phyloP scores from a whole-genome alignment of 1,140 invertebrate genomes.

The Stegodyphus dumicola region DNA sequence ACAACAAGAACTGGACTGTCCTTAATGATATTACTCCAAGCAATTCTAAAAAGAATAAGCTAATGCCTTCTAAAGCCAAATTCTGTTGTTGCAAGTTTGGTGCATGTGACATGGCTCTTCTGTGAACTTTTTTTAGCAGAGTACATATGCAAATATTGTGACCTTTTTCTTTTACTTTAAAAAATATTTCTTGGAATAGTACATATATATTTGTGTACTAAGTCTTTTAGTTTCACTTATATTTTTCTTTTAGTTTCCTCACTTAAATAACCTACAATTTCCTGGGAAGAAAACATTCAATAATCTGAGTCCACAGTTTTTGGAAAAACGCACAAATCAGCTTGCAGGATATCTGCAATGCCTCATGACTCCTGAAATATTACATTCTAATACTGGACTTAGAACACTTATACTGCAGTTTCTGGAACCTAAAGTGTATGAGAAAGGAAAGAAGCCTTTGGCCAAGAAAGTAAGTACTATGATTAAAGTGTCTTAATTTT shows the following conservation, averaged over 20 bases:
- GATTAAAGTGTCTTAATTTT: background rate
- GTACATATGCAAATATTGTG: no score
- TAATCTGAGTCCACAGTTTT: conserved; percentile 86
- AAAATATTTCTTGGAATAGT: no score
- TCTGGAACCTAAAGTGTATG: conserved; percentile 83
- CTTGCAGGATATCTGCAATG: conserved; percentile 85
- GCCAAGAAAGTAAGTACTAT: conserved; percentile 62
- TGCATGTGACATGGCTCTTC: no score
- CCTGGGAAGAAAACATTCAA: conserved; percentile 95
- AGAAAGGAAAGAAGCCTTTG: conserved; percentile 70
- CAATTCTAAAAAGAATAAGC: no score
- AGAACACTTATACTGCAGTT: conserved; percentile 79
- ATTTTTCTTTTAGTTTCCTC: conserved; percentile 76
- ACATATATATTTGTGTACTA: no score
- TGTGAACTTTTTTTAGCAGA: no score
- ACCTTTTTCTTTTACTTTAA: no score
- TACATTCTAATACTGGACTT: conserved; percentile 76
- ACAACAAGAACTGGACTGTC: no score
- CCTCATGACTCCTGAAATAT: conserved; percentile 74
- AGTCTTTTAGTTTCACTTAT: background rate
- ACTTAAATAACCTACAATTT: conserved; percentile 82
- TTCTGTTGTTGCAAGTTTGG: no score
- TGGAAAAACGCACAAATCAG: conserved; percentile 87
- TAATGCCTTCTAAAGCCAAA: no score
- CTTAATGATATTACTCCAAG: no score